These are phyloP conservation scores for Larimichthys crocea DNA, from an alignment of 2,113 vertebrate genomes.

Conservation along the genomic window DNA sequence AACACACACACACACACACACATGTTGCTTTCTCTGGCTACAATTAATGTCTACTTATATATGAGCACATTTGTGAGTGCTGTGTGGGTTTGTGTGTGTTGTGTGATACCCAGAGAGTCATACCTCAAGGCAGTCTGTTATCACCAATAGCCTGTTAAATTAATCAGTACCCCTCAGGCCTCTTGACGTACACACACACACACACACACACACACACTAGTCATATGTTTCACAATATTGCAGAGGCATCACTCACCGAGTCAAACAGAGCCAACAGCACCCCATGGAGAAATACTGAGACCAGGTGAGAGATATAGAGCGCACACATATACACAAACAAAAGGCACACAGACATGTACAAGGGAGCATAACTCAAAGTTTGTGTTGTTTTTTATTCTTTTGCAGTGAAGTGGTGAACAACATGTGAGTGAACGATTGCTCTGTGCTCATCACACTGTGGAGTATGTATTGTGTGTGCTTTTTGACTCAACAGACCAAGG, in stretches of 20 bases:
- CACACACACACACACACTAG: slow-evolving; percentile 32
- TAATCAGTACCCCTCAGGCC: slow-evolving; percentile 76
- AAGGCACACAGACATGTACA: background rate
- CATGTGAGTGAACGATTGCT: background rate
- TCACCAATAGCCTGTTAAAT: slow-evolving; percentile 75
- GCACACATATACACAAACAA: background rate
- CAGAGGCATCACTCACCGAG: slow-evolving; percentile 63
- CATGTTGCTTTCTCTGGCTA: background rate
- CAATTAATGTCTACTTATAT: slow-evolving; percentile 34
- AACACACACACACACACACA: background rate
- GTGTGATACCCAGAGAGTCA: slow-evolving; percentile 43
- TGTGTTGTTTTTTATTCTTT: background rate
- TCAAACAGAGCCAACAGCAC: slow-evolving; percentile 66
- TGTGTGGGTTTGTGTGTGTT: slow-evolving; percentile 8
- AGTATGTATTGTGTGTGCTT: background rate
- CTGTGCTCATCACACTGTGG: background rate
- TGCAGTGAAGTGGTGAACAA: background rate
- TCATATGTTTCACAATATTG: slow-evolving; percentile 67
- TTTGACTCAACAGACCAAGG: no score
- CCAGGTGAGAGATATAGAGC: slow-evolving; percentile 62
- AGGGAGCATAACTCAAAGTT: background rate
- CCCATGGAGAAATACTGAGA: slow-evolving; percentile 67
- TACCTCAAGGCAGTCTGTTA: slow-evolving; percentile 71
- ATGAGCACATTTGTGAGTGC: slow-evolving; percentile 20
- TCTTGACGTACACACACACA: slow-evolving; percentile 57